phyloP scores from a whole-genome alignment of 2,113 vertebrate genomes.

The Tonatia bakeri region DNA sequence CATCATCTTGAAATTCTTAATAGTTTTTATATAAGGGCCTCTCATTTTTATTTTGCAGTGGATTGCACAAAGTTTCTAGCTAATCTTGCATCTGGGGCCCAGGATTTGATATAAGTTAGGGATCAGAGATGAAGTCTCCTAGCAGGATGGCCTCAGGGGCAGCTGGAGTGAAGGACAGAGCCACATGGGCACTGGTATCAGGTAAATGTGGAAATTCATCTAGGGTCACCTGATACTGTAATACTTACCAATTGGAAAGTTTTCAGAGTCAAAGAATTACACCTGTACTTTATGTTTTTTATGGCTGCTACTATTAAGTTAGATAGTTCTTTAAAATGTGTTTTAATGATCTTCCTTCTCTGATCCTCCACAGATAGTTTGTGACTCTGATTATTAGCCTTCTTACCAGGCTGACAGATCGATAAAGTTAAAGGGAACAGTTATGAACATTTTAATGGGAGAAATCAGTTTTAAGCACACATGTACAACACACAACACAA shows the following conservation, averaged over 20 bases:
- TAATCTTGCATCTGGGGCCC: not conserved
- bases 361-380: not conserved
- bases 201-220: not conserved
- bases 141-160: not conserved
- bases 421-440: not conserved
- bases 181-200: fast-evolving
- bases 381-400: not conserved
- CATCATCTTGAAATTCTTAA: not conserved
- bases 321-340: not conserved
- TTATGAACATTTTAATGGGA: not conserved
- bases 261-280: not conserved
- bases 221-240: not conserved
- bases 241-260: not conserved
- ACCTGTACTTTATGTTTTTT: not conserved
- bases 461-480: not conserved
- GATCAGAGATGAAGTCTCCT: not conserved
- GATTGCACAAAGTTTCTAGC: not conserved
- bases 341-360: not conserved
- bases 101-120: not conserved
- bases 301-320: not conserved
- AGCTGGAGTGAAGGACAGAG: not conserved
- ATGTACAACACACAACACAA: not conserved
- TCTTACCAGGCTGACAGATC: not conserved
- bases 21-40: not conserved
- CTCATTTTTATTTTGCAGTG: not conserved